phyloP scores from a whole-genome alignment of 1,140 invertebrate species.

The Zaprionus ornatus region DNA sequence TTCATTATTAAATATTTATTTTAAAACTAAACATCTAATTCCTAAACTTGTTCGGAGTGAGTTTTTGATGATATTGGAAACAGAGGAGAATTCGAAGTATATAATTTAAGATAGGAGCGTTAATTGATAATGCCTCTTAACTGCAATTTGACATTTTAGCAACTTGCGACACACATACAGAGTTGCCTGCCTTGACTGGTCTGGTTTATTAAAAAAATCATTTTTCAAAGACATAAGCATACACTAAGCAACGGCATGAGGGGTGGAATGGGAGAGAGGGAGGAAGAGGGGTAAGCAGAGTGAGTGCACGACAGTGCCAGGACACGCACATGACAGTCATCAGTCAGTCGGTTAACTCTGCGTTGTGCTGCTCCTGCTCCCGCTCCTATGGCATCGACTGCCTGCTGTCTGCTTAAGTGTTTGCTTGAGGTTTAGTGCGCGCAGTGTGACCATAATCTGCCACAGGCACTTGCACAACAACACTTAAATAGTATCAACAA shows the following conservation, averaged over 20 bases:
- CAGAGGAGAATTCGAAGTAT: too few species aligned
- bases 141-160: constrained; percentile 49
- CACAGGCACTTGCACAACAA: constrained; percentile 69
- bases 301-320: constrained; percentile 29
- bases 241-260: background rate
- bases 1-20: too few species aligned
- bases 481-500: constrained; percentile 36
- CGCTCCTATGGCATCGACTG: constrained; percentile 32
- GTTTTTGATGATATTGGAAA: too few species aligned
- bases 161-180: constrained; percentile 26
- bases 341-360: constrained; percentile 74
- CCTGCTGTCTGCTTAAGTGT: constrained; percentile 59
- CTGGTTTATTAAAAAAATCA: constrained; percentile 68
- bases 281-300: background rate
- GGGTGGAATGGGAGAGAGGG: too few species aligned
- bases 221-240: constrained; percentile 66
- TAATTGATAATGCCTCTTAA: constrained; percentile 16
- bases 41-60: too few species aligned
- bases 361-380: constrained; percentile 21
- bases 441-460: constrained; percentile 79
- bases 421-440: constrained; percentile 73
- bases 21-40: too few species aligned
- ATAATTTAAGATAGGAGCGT: background rate
- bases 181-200: constrained; percentile 18
- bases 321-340: constrained; percentile 73